Conservation (phyloP, 2,888 invertebrate genomes). For the Drosophila subsilvestris region DNA sequence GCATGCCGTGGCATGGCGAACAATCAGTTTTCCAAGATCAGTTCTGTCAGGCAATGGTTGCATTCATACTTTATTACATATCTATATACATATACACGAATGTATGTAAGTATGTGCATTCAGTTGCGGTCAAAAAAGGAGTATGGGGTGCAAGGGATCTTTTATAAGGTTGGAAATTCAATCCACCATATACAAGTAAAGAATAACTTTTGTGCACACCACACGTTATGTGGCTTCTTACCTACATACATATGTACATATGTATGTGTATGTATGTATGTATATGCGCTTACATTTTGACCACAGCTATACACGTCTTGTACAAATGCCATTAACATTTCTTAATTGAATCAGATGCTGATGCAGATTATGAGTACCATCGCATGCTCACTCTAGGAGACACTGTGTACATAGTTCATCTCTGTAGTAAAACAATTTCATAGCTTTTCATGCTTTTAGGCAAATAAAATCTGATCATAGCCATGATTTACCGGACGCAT, state of each 20-base stretch:
- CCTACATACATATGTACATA: slow-evolving; percentile 34
- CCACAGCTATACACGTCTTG: slow-evolving; percentile 61
- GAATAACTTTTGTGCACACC: slow-evolving; percentile 35
- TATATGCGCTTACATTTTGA: slow-evolving; percentile 40
- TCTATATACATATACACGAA: slow-evolving; percentile 22
- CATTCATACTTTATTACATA: slow-evolving; percentile 2
- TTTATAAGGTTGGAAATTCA: slow-evolving; percentile 44
- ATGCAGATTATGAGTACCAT: slow-evolving; percentile 69
- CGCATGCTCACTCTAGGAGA: slow-evolving; percentile 42
- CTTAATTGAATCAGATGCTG: slow-evolving; percentile 75
- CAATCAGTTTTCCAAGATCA: slow-evolving; percentile 68
- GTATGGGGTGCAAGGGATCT: slow-evolving; percentile 30
- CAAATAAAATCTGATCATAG: slow-evolving; percentile 1
- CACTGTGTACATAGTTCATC: slow-evolving; percentile 22
- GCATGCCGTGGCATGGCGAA: slow-evolving; percentile 46
- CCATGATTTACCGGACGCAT: slow-evolving; percentile 1
- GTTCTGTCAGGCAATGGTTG: slow-evolving; percentile 44
- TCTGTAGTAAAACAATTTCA: too few relatives aligned
- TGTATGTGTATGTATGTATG: background rate
- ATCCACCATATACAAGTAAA: slow-evolving; percentile 23
- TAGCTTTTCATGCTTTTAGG: background rate
- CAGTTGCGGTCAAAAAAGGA: slow-evolving; percentile 43
- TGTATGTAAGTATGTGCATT: slow-evolving; percentile 32
- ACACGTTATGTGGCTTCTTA: slow-evolving; percentile 38
- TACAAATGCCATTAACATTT: slow-evolving; percentile 73